Evolutionary conservation across 2,797 vertebrate species (phyloP), one percentile per base, ranked within the genome.

Genomic region (Falco berigora): DNA sequence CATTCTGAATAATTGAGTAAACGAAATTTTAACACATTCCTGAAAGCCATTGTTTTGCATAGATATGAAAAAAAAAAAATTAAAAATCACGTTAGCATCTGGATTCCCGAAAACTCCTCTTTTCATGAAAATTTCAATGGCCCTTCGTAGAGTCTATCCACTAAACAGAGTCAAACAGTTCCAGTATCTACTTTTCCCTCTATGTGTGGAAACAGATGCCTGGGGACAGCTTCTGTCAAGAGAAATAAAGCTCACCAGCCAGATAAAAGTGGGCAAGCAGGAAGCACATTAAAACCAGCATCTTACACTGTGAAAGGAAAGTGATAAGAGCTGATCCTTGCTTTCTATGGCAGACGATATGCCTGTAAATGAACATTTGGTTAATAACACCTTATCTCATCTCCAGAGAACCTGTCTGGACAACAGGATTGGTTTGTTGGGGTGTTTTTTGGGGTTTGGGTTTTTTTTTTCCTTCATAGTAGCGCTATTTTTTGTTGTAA

Each of bases 201-300:
- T 71, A 40, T 88, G 83, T 83, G 68, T 91, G 81, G 56, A 74
- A 94, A 91, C 21, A 89, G 25, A 53, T 86, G 91, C 89, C 81
- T 69, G 67, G 81, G 78, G 94, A 93, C 89, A 92, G 61, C 27
- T 94, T 76, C 95, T 92, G 78, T 88, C 86, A 79, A 50, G 87
- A 88, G 75, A 93, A 90, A 94, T 92, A 91, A 92, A 80, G 25
- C 25, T 91, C 56, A 58, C 34, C 42, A 88, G 49, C 14, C 84
- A 92, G 91, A 92, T 83, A 92, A 83, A 91, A 90, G 59, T 71
- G 52, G 79, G 61, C 64, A 86, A 86, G 82, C 56, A 80, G 72
- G 75, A 91, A 86, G 85, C 64, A 80, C 95, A 69, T 91, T 96
- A 95, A 91, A 94, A 28, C 36, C 42, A 94, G 59, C 52, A 67